Evolutionary conservation across 2,888 invertebrate genomes (phyloP).

Genomic region (Hirtodrosophila alboralis): DNA sequence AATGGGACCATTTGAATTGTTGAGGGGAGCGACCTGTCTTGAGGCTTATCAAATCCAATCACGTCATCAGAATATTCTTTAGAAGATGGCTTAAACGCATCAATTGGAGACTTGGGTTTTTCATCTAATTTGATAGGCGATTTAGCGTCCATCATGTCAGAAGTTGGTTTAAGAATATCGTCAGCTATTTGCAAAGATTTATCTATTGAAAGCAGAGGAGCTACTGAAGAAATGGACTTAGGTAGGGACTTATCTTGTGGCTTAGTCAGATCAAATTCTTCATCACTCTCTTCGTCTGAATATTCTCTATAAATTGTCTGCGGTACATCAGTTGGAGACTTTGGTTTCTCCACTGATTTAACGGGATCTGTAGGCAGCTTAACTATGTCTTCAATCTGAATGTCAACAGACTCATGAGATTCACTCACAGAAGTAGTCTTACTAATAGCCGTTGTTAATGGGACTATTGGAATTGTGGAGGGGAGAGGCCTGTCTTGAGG

Average conservation of each 20-base stretch:
- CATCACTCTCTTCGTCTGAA: slow-evolving; percentile 19
- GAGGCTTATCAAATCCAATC: slow-evolving; percentile 4
- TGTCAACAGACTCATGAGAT: background rate
- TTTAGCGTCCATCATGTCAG: background rate
- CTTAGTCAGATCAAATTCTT: slow-evolving; percentile 4
- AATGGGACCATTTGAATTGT: background rate
- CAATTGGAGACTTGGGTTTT: slow-evolving; percentile 10
- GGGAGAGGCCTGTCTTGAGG: background rate
- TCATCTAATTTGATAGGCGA: background rate
- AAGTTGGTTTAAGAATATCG: background rate
- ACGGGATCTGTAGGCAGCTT: slow-evolving; percentile 1
- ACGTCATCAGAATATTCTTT: slow-evolving; percentile 10
- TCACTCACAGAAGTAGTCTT: background rate
- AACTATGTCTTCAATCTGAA: background rate
- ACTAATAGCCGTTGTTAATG: background rate
- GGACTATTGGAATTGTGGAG: background rate
- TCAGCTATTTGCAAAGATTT: background rate
- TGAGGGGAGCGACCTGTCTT: background rate
- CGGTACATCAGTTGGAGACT: slow-evolving; percentile 1
- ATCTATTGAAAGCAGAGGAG: background rate
- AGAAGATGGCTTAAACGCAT: background rate
- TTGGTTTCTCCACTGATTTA: slow-evolving; percentile 3
- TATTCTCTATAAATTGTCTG: background rate
- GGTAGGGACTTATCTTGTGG: background rate
- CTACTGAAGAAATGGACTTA: background rate